A percentile compares a stretch with the other conserved stretches of the same genome.
phyloP scores from a whole-genome alignment of 2,888 invertebrate genomes.

The Melinaea menophilus region DNA sequence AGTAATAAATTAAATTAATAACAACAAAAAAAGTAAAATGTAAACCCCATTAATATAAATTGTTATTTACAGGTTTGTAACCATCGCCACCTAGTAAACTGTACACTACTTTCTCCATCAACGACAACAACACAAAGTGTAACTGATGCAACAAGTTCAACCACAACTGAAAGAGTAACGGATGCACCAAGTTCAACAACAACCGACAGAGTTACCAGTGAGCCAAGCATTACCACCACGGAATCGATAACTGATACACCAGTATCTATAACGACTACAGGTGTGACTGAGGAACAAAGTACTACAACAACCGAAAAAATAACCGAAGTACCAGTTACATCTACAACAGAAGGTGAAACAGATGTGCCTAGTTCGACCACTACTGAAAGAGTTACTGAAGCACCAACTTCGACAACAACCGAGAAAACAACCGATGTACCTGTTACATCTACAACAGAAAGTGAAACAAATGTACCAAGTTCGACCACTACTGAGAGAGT shows the following conservation, averaged over 20 bases:
- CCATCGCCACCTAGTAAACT: neutral
- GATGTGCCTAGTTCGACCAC: too few species aligned
- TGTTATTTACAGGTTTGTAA: slow-evolving; percentile 3
- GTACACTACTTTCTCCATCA: slow-evolving; percentile 12
- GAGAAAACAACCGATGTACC: neutral
- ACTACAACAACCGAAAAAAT: neutral
- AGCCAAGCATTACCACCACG: too few species aligned
- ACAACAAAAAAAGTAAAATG: neutral
- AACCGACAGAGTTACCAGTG: too few species aligned
- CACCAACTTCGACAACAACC: too few species aligned
- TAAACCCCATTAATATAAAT: neutral
- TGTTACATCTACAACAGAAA: neutral
- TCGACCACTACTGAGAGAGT: too few species aligned
- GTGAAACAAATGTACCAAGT: neutral
- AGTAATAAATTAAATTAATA: neutral
- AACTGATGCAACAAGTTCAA: neutral
- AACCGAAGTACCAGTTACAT: neutral
- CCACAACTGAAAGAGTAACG: too few species aligned
- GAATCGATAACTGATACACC: too few species aligned
- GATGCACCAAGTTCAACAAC: too few species aligned
- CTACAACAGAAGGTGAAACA: too few species aligned
- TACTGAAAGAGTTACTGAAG: too few species aligned
- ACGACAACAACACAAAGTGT: slow-evolving; percentile 9
- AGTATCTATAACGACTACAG: neutral
- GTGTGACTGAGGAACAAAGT: neutral